Percentiles rank a stretch among this genome's conserved stretches.
phyloP scores from a whole-genome alignment of 2,888 invertebrate genomes.

The Rugalucina vietnamica region DNA sequence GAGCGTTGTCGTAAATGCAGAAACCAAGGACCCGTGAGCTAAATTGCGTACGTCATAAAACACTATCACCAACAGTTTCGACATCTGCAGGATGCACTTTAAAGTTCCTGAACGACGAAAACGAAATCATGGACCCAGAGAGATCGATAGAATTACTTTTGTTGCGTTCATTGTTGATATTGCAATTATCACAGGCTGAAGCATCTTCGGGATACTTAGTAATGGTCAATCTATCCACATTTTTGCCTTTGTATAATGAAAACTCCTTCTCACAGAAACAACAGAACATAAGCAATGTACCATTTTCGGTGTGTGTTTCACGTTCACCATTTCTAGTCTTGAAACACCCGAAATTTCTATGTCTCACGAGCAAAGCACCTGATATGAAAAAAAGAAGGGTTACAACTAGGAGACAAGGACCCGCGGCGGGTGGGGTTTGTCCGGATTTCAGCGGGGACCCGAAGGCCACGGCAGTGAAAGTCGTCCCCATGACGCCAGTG shows the following conservation, averaged over 20 bases:
- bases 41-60: too few relatives aligned
- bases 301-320: not conserved
- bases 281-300: not conserved
- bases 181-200: not conserved
- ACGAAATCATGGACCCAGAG: not conserved
- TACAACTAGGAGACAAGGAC: constrained; percentile 33
- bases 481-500: constrained; percentile 29
- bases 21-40: too few relatives aligned
- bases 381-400: constrained; percentile 26
- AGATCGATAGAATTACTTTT: not conserved
- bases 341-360: not conserved
- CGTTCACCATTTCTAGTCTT: not conserved
- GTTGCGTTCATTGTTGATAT: not conserved
- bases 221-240: not conserved
- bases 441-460: not conserved
- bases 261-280: not conserved
- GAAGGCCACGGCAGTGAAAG: constrained; percentile 37
- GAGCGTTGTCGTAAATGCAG: too few relatives aligned
- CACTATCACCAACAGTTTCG: too few relatives aligned
- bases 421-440: constrained; percentile 24
- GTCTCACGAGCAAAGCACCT: constrained; percentile 26
- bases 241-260: not conserved
- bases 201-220: not conserved
- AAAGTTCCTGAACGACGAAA: not conserved
- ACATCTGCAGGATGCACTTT: not conserved